Conservation (phyloP, 2,113 vertebrate genomes). For the Amia ocellicauda region DNA sequence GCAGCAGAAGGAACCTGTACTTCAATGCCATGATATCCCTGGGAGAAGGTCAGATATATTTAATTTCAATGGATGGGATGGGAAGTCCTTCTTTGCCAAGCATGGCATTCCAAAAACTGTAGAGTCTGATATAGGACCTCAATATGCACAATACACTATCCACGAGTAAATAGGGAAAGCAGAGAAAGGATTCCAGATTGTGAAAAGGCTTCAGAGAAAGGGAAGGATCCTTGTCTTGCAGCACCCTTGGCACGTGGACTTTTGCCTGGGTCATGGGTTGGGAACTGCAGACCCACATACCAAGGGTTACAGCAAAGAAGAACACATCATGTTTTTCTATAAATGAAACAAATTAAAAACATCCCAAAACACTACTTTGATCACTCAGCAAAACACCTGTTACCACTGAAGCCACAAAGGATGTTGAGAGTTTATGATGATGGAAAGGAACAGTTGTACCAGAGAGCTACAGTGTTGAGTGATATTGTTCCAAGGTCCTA, state of each 20-base stretch:
- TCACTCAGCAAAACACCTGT: background rate
- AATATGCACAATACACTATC: background rate
- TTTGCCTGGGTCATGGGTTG: conserved; percentile 17
- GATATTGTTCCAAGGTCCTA: background rate
- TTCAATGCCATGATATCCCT: background rate
- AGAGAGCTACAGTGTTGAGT: background rate
- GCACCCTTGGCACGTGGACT: conserved; percentile 7
- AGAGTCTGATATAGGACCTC: background rate
- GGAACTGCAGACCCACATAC: conserved; percentile 1
- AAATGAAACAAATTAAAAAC: background rate
- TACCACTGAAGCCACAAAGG: background rate
- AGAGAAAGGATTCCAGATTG: background rate
- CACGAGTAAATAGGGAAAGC: background rate
- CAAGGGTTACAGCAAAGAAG: background rate
- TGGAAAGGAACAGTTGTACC: background rate
- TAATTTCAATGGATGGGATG: too few relatives aligned
- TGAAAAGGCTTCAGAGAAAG: too few relatives aligned
- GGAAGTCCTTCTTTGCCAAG: background rate
- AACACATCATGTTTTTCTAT: too few relatives aligned
- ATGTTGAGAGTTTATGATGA: background rate
- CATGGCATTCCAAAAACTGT: background rate
- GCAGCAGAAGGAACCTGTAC: too few relatives aligned
- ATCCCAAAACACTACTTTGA: background rate
- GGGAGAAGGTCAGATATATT: too few relatives aligned
- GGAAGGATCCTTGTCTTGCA: conserved; percentile 8